phyloP scores from a whole-genome alignment of 2,888 invertebrate species.

The Apotomis capreana region DNA sequence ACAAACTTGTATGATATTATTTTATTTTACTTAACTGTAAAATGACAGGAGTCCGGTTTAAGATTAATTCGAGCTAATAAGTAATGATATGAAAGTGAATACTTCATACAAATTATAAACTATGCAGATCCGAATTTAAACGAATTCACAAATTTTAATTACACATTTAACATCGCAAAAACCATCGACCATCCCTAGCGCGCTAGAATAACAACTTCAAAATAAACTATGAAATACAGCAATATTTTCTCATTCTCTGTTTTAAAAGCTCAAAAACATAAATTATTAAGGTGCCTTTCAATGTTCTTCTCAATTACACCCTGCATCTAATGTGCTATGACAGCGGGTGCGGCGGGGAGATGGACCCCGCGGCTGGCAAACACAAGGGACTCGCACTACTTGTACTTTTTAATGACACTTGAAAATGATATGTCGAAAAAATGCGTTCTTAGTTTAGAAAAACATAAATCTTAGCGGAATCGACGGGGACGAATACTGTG shows the following conservation, averaged over 20 bases:
- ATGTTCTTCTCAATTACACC: slow-evolving; percentile 16
- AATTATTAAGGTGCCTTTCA: slow-evolving; percentile 9
- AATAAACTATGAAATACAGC: neutral
- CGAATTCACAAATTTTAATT: neutral
- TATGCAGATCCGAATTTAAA: no score
- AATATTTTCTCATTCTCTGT: neutral
- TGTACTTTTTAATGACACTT: slow-evolving; percentile 21
- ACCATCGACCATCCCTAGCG: neutral
- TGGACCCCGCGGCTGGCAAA: neutral
- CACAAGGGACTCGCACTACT: neutral
- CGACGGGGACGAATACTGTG: no score
- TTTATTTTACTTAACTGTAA: no score
- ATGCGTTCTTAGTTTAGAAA: neutral
- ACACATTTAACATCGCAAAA: neutral
- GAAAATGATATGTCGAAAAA: slow-evolving; percentile 25
- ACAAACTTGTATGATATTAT: no score
- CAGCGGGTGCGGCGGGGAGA: neutral
- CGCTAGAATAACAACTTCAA: neutral
- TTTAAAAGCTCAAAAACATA: neutral
- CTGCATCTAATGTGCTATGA: slow-evolving; percentile 11
- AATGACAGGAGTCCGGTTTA: no score
- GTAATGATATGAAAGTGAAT: no score
- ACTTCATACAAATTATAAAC: no score
- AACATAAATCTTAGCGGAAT: no score
- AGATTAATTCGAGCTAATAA: no score